Percentiles rank a stretch among this genome's conserved stretches.
These are phyloP conservation scores for Ceratina japonica DNA, from an alignment of 1,140 invertebrate genomes.

Conservation along the genomic window DNA sequence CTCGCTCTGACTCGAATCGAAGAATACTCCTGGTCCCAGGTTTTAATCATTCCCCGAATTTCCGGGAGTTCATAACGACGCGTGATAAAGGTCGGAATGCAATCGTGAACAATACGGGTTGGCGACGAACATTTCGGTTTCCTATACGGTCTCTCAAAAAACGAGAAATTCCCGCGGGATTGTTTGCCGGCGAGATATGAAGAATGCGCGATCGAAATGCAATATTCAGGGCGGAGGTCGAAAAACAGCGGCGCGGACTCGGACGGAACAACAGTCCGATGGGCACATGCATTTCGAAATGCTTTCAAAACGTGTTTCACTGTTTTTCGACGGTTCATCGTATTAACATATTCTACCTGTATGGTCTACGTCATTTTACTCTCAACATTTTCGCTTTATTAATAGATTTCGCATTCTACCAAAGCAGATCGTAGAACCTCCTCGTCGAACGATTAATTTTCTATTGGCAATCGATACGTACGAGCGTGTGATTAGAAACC, in stretches of 20 bases:
- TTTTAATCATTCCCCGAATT: neutral
- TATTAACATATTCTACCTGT: neutral
- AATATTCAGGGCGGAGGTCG: neutral
- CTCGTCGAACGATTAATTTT: neutral
- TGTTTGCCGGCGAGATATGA: neutral
- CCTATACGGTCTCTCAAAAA: neutral
- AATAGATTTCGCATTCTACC: too few relatives aligned
- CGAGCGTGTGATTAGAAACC: slow-evolving; percentile 91
- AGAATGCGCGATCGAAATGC: neutral
- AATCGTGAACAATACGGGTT: slow-evolving; percentile 1
- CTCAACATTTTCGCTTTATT: too few relatives aligned
- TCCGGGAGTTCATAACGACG: slow-evolving; percentile 24
- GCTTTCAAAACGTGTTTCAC: neutral
- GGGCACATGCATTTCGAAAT: neutral
- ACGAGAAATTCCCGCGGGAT: neutral
- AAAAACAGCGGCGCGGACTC: neutral
- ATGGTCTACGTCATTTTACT: too few relatives aligned
- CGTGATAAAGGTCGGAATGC: slow-evolving; percentile 14
- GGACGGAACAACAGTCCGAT: too few relatives aligned
- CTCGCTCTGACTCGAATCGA: neutral
- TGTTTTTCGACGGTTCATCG: neutral
- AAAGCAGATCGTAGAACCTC: too few relatives aligned
- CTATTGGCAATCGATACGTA: slow-evolving; percentile 76
- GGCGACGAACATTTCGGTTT: neutral
- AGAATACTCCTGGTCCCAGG: too few relatives aligned